A percentile compares a stretch with the other conserved stretches of the same genome.
phyloP scores from a whole-genome alignment of 2,888 invertebrate species.

The Myopa tessellatipennis region DNA sequence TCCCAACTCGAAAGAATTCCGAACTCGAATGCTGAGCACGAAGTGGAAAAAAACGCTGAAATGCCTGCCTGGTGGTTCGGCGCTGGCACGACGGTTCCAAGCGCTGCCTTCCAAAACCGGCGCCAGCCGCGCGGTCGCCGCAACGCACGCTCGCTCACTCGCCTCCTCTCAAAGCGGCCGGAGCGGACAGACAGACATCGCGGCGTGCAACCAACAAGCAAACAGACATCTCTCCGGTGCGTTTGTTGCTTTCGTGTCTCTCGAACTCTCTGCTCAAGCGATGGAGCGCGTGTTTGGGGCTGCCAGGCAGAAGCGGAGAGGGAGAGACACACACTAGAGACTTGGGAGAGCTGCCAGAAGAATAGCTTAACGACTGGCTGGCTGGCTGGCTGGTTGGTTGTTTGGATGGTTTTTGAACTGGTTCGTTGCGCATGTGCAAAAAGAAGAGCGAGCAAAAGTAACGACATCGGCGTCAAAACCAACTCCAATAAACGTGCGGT shows the following conservation, averaged over 20 bases:
- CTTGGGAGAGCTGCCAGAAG: neutral
- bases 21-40: conserved; percentile 67
- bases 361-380: too few relatives aligned
- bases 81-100: conserved; percentile 41
- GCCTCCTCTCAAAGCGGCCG: neutral
- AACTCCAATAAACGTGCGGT: too few relatives aligned
- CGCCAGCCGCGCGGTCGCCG: conserved; percentile 40
- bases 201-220: neutral
- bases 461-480: too few relatives aligned
- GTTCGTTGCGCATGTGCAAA: too few relatives aligned
- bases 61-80: conserved; percentile 59
- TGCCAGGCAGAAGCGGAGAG: neutral
- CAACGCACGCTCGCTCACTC: neutral
- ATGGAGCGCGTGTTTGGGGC: conserved; percentile 11
- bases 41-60: conserved; percentile 65
- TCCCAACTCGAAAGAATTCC: conserved; percentile 68
- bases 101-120: conserved; percentile 33
- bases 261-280: conserved; percentile 23
- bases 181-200: neutral
- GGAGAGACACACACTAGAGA: neutral
- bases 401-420: too few relatives aligned
- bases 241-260: neutral
- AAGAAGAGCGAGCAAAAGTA: too few relatives aligned
- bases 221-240: neutral
- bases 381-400: too few relatives aligned